A percentile compares a stretch with the other conserved stretches of the same genome.
phyloP scores from a whole-genome alignment of 2,113 vertebrate species.

The Odontesthes bonariensis region DNA sequence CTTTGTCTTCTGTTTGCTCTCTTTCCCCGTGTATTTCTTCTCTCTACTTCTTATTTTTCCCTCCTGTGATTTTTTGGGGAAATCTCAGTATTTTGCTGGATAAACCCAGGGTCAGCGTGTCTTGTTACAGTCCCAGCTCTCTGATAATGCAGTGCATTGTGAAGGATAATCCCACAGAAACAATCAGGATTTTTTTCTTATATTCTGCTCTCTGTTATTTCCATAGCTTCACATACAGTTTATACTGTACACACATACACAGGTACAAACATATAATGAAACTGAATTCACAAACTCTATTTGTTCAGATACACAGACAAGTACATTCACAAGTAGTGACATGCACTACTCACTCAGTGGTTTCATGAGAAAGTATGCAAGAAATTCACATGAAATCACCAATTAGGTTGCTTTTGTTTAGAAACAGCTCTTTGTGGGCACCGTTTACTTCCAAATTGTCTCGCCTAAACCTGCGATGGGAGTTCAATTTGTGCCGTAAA shows the following conservation, averaged over 20 bases:
- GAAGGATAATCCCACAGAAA: conserved; percentile 73
- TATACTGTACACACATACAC: neutral
- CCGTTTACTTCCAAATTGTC: neutral
- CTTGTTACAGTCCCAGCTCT: conserved; percentile 73
- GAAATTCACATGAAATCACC: conserved; percentile 45
- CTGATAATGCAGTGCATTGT: conserved; percentile 76
- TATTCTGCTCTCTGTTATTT: conserved; percentile 53
- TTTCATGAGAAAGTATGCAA: conserved; percentile 68
- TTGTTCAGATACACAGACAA: conserved; percentile 48
- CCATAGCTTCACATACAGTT: conserved; percentile 25
- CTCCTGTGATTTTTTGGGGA: conserved; percentile 36
- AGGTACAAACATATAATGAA: conserved; percentile 3
- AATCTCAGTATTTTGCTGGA: conserved; percentile 50
- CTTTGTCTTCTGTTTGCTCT: conserved; percentile 31
- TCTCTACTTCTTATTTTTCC: conserved; percentile 26
- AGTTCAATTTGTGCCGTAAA: neutral
- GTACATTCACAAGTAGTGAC: conserved; percentile 50
- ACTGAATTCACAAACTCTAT: conserved; percentile 20
- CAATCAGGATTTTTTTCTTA: conserved; percentile 68
- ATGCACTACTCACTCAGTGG: conserved; percentile 43
- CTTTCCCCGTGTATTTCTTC: conserved; percentile 36
- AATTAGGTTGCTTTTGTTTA: conserved; percentile 40
- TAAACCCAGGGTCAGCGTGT: conserved; percentile 69
- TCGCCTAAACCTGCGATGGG: neutral
- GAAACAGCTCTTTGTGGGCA: neutral